These are phyloP conservation scores for Pangasianodon gigas DNA, from an alignment of 2,113 vertebrate genomes.

Conservation along the genomic window DNA sequence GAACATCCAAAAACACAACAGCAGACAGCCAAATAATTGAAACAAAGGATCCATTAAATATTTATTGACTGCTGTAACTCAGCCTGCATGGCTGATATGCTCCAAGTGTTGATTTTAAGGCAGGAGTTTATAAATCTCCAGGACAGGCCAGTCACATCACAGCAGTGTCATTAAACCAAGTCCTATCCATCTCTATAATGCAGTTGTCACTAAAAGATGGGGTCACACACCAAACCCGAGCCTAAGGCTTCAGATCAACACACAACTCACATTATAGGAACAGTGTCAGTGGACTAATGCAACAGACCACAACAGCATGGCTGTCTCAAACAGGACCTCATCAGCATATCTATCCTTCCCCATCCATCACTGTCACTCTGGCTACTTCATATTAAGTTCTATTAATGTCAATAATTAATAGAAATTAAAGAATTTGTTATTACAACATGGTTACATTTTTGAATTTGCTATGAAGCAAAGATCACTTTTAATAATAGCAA, in stretches of 20 bases:
- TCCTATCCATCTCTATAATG: conserved; percentile 46
- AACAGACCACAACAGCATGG: not conserved
- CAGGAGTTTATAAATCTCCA: conserved; percentile 50
- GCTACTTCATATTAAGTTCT: conserved; percentile 6
- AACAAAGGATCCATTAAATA: conserved; percentile 42
- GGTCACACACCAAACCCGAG: conserved; percentile 12
- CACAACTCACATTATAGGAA: not conserved
- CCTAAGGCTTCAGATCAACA: conserved; percentile 1
- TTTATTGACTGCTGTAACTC: conserved; percentile 34
- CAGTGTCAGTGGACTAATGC: not conserved
- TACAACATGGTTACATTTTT: no score
- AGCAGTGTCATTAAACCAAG: conserved; percentile 12
- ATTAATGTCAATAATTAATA: not conserved
- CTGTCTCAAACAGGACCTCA: not conserved
- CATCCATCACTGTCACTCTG: not conserved
- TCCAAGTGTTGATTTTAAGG: conserved; percentile 24
- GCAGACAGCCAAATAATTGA: conserved; percentile 15
- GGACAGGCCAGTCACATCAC: conserved; percentile 39
- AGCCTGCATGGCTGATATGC: conserved; percentile 2
- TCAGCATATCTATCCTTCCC: not conserved
- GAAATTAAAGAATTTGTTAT: not conserved
- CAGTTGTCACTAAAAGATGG: conserved; percentile 7
- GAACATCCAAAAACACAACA: not conserved
- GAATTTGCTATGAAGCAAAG: not conserved
- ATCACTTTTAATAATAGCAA: not conserved